phyloP scores from a whole-genome alignment of 2,888 invertebrate species.

The Aspidiotus rigidus region DNA sequence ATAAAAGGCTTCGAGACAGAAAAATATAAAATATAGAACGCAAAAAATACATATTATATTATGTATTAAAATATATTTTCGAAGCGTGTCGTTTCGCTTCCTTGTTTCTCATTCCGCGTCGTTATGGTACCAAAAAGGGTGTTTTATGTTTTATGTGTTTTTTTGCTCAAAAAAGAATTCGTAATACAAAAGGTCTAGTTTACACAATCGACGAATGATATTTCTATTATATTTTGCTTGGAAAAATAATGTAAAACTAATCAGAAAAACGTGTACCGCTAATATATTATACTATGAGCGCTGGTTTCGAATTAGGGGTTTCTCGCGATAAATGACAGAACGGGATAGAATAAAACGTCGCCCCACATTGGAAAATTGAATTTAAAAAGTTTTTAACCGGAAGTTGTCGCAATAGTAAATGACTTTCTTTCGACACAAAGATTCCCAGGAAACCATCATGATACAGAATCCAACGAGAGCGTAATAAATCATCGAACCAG shows the following conservation, averaged over 20 bases:
- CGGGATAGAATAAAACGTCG: not conserved
- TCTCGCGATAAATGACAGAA: not conserved
- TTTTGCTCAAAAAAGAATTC: not conserved
- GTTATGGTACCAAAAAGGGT: constrained; percentile 13
- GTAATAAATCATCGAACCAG: no score
- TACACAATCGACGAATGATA: constrained; percentile 32
- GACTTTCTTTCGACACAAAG: not conserved
- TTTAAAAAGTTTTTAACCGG: not conserved
- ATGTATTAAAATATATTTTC: constrained; percentile 31
- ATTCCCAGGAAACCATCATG: no score
- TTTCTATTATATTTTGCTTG: constrained; percentile 25
- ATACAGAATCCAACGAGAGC: no score
- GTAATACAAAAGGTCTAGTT: constrained; percentile 31
- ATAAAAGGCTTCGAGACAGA: constrained; percentile 2
- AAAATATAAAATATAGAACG: not conserved
- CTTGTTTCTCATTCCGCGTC: not conserved
- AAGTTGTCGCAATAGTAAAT: not conserved
- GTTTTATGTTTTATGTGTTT: constrained; percentile 29
- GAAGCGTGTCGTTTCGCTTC: constrained; percentile 23
- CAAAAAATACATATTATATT: not conserved
- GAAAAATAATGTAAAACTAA: constrained; percentile 31
- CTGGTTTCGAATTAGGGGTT: constrained; percentile 26
- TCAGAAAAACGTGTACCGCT: constrained; percentile 7
- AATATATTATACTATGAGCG: constrained; percentile 3
- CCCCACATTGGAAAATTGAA: not conserved